Base-by-base conservation (phyloP, 2,113 vertebrate species). In the Struthio camelus region DNA sequence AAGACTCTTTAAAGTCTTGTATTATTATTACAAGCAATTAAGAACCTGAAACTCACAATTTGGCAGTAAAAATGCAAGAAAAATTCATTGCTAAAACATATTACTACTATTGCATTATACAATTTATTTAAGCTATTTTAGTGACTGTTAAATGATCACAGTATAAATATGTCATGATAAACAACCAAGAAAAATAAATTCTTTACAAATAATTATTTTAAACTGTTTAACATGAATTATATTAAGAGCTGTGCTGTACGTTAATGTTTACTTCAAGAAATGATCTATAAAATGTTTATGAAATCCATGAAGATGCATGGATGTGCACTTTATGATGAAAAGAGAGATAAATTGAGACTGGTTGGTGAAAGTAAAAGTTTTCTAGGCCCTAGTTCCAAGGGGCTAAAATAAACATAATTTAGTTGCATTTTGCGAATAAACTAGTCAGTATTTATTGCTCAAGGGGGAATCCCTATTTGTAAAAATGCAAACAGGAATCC, bases 401-500 rank as follows among this genome's bases (percentile, higher is more conserved):
- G 77, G 7, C 12, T 14, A 30, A 58, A 92, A 82, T 75, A 92
- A 90, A 25, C 13, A 61, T 80, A 80, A 95, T 87, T 85, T 85
- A 76, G 23, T 18, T 82, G 12, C 24, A 67, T 5, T 96, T 92
- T 83, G 27, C 64, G 51, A 67, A 79, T 71, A 93, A 95, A 72
- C 5, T 76, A 92, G 48, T 70, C 51, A 66, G 16, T 65, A 38
- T 89, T 90, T 92, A 77, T 92, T 89, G 19, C 62, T 92, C 54
- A 83, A 66, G 73, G 70, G 73, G 44, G 48, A 80, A 80, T 56
- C 24, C 19, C 54, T 19, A 25, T 80, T 94, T 83, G 14, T 89
- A 89, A 92, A 90, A 96, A 93, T 88, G 44, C 24, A 92, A 92
- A 67, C 36, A 95, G 71, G n/a, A 87, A 79, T 36, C 11, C 50